Conservation (phyloP, 2,113 vertebrate species). For the Vidua chalybeata region DNA sequence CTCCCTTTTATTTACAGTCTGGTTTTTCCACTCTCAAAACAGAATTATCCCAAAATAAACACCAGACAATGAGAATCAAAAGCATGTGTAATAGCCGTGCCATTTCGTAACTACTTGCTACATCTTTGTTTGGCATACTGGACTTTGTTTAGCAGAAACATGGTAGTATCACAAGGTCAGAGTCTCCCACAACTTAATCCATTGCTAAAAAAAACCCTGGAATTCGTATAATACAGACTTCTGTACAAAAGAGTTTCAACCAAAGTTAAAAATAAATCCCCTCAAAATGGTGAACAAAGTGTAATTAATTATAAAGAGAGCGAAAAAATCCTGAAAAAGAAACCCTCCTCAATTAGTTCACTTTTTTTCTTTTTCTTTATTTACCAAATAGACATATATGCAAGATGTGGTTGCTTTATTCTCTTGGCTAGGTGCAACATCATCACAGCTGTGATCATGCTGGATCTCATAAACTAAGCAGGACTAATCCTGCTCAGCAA, state of each 20-base stretch:
- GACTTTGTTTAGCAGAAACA: conserved; percentile 47
- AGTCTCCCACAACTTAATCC: neutral
- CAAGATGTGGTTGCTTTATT: neutral
- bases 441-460: neutral
- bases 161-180: conserved; percentile 22
- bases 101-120: conserved; percentile 35
- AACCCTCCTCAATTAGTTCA: neutral
- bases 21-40: conserved; percentile 2
- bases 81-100: conserved; percentile 11
- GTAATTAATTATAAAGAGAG: neutral
- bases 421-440: neutral
- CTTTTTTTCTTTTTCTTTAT: neutral
- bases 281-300: neutral
- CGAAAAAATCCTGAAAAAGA: accelerated
- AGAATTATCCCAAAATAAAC: conserved; percentile 48
- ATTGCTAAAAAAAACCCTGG: conserved; percentile 9
- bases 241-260: neutral
- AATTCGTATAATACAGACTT: neutral
- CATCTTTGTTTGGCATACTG: conserved; percentile 43
- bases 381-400: neutral
- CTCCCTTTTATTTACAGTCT: conserved; percentile 38
- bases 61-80: conserved; percentile 36
- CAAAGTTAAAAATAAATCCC: neutral
- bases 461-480: neutral
- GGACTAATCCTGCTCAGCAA: neutral